Percentiles rank a stretch among this genome's conserved stretches.
phyloP scores from a whole-genome alignment of 2,797 vertebrate genomes.

The Heliangelus exortis region DNA sequence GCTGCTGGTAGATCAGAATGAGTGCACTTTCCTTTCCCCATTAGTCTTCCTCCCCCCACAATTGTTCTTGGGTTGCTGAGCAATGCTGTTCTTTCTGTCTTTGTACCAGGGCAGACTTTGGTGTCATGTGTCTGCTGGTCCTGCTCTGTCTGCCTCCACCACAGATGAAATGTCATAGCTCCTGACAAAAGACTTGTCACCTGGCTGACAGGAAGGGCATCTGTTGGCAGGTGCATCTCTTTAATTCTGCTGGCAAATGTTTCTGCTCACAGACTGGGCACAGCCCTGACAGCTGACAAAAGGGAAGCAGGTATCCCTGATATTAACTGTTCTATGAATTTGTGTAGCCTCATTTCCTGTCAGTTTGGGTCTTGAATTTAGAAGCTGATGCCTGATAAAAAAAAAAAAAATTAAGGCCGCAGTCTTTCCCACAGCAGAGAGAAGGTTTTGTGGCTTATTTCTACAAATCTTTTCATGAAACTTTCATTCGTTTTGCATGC shows the following conservation, averaged over 20 bases:
- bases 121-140: neutral
- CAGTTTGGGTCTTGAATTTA: neutral
- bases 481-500: neutral
- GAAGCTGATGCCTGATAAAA: neutral
- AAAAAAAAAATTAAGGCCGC: neutral
- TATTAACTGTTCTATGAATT: too few relatives aligned
- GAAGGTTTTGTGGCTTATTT: neutral
- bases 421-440: neutral
- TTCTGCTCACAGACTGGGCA: neutral
- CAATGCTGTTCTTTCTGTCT: neutral
- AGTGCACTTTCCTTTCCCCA: neutral
- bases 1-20: neutral
- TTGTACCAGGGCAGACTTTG: neutral
- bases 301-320: neutral
- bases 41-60: neutral
- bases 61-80: neutral
- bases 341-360: neutral
- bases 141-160: neutral
- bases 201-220: neutral
- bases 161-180: neutral
- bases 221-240: neutral
- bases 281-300: neutral
- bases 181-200: neutral
- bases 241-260: neutral
- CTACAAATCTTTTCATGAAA: neutral